Base-by-base conservation (phyloP, 2,113 vertebrate species). In the Larimichthys polyactis region DNA sequence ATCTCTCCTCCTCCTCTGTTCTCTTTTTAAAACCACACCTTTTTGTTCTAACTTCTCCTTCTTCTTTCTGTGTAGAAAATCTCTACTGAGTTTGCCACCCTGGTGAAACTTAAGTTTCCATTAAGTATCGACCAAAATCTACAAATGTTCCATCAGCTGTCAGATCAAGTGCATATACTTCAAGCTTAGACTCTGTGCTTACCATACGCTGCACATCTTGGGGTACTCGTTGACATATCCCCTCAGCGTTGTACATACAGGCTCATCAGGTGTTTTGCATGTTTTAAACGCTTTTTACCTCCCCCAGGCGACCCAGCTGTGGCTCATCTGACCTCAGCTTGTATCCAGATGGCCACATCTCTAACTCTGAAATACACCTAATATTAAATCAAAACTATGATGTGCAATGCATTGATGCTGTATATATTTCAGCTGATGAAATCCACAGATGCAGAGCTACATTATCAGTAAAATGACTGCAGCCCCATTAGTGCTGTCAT, bases 311-410 rank as follows among this genome's bases (percentile, higher is more conserved):
- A 36, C 15, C 27, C 81, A 59, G 49, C 73, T 48, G 40, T 71
- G 55, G 40, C 63, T 55, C n/a, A 49, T 69, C 36, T 49, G 57
- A 71, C 60, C 72, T 77, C 78, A 63, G 55, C 49, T 75, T 8
- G 36, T 48, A 19, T 51, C 14, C 51, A 59, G 49, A 27, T 66
- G 65, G 11, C 54, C 52, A 58, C 52, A 59, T 16, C 52, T 15
- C 52, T 44, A 14, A 75, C 2, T 36, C 43, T 4, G 20, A 64
- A 75, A 51, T 22, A 62, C 48, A 62, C 14, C 3, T 51, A 0
- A 48, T 49, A 29, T 29, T 51, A 32, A 12, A 48, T 27, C 15
- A 49, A 27, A 48, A 48, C 64, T 27, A 67, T 29, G 24, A 67
- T 29, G 4, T 32, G 16, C 17, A 32, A 19, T 49, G 15, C 4